Evolutionary conservation across 2,888 invertebrate species (phyloP), one percentile per base, ranked within the genome.

Genomic region (Cartodere bifasciata): DNA sequence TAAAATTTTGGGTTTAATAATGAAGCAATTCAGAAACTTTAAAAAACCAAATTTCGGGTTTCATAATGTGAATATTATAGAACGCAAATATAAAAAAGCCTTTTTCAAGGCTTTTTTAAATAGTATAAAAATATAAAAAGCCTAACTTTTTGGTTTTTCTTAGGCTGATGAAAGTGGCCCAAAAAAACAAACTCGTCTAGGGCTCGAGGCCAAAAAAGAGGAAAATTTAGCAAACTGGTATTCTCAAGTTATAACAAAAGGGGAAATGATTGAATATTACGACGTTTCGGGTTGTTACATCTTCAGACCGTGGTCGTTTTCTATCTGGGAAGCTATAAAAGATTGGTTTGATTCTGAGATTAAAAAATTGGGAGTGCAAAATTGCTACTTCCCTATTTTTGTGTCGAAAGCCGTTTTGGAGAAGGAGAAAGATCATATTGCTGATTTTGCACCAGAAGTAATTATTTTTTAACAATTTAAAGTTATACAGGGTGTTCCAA

Each of bases 271-370:
- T 32, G 97, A 98, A 57, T 99, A 99, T 64, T 98, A 98, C 57
- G 95, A 98, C 60, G 92, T 98, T 3, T 94, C 94, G 29, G 98
- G 98, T 0, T 99, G 98, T 61, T 99, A 99, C 61, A 91, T 99
- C 48, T 71, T 98, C 30, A 77, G 97, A 12, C 97, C 94, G 6
- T 97, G 97, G 95, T 82, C 95, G 7, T 98, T 75, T 62, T 73
- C 84, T 34, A 86, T 99, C 48, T 99, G 98, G 98, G 94, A 97
- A 52, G 53, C 61, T 1, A 91, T 99, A 37, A 75, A 78, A 46
- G 70, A 70, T 31, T 95, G 81, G 74, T 81, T 98, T 43, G 88
- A 88, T 54, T 55, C 49, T 1, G 77, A 85, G 59, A 91, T 97
- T 45, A 87, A 86, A 53, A 79, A 81, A 47, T 62, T 92, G 16